phyloP scores from a whole-genome alignment of 1,140 invertebrate genomes.

The Drosophila parvula region DNA sequence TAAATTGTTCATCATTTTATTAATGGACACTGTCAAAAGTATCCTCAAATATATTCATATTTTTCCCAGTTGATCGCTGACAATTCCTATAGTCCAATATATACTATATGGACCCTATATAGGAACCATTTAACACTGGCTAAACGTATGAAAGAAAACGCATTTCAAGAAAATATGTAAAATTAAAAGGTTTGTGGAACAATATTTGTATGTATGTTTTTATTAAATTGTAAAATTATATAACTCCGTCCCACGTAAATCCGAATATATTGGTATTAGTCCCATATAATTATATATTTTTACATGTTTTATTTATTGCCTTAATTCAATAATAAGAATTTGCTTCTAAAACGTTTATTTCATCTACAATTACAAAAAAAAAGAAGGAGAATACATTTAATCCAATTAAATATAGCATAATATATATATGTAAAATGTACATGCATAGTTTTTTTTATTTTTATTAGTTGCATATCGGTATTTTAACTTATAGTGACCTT shows the following conservation, averaged over 20 bases:
- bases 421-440: slow-evolving; percentile 25
- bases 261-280: slow-evolving; percentile 2
- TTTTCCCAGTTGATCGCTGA: too few species aligned
- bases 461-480: slow-evolving; percentile 34
- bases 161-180: background rate
- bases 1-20: too few species aligned
- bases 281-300: slow-evolving; percentile 1
- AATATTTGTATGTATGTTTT: slow-evolving; percentile 5
- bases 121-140: too few species aligned
- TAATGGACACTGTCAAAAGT: too few species aligned
- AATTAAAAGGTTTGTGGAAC: background rate
- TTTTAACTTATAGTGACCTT: slow-evolving; percentile 74
- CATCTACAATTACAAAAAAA: slow-evolving; percentile 57
- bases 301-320: slow-evolving; percentile 65
- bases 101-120: too few species aligned
- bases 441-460: slow-evolving; percentile 18
- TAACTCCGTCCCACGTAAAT: background rate
- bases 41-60: too few species aligned
- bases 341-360: slow-evolving; percentile 52
- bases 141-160: too few species aligned
- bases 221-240: slow-evolving; percentile 9
- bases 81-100: too few species aligned
- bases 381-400: slow-evolving; percentile 35
- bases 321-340: slow-evolving; percentile 61
- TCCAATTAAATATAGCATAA: slow-evolving; percentile 25